Evolutionary conservation across 2,113 vertebrate genomes (phyloP).

Genomic region (Argyrosomus japonicus): DNA sequence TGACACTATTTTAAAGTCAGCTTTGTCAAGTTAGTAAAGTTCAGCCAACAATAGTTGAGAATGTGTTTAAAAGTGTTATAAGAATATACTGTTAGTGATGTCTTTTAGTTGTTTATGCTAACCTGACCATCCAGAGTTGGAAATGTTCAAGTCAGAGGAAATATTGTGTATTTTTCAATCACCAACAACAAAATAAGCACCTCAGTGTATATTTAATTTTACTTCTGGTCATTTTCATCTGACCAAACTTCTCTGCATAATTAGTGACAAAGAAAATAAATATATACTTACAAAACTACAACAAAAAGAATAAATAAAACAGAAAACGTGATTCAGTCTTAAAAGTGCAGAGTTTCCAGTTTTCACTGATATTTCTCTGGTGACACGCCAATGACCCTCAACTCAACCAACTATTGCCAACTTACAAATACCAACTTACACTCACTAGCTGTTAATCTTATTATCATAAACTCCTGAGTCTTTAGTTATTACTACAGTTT

Average conservation of each 20-base stretch:
- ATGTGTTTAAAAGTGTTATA: not conserved
- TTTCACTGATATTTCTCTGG: conserved; percentile 28
- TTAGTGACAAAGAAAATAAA: conserved; percentile 63
- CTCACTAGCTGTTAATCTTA: conserved; percentile 35
- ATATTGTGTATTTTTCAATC: conserved; percentile 8
- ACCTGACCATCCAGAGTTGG: too few species aligned
- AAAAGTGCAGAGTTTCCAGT: conserved; percentile 53
- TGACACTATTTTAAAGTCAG: not conserved
- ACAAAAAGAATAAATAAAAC: conserved; percentile 60
- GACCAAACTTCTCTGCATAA: conserved; percentile 13
- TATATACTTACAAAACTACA: conserved; percentile 25
- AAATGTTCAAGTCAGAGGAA: not conserved
- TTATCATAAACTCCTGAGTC: conserved; percentile 41
- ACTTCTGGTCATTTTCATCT: conserved; percentile 7
- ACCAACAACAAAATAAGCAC: conserved; percentile 26
- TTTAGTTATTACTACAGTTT: conserved; percentile 25
- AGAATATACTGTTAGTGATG: not conserved
- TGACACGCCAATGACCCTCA: conserved; percentile 9
- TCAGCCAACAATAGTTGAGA: not conserved
- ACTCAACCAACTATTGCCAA: conserved; percentile 10
- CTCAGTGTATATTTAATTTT: conserved; percentile 12
- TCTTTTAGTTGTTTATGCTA: not conserved
- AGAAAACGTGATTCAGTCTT: conserved; percentile 25
- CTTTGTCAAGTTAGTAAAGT: not conserved
- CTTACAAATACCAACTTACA: conserved; percentile 40